Conservation (phyloP, 2,888 invertebrate species). For the Peribatodes rhomboidaria region DNA sequence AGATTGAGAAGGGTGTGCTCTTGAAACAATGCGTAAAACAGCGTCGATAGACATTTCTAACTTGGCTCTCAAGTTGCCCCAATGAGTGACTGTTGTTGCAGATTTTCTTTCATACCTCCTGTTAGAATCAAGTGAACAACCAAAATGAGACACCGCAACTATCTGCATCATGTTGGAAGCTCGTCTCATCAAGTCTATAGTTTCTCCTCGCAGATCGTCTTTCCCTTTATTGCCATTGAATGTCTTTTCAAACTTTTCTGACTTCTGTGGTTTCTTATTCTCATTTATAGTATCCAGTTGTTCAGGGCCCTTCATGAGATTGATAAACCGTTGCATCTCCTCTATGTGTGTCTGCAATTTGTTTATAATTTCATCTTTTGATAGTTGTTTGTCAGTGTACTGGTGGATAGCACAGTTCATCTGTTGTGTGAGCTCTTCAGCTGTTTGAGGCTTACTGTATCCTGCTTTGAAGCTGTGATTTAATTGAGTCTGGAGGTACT, state of each 20-base stretch:
- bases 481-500: conserved; percentile 94
- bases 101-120: conserved; percentile 94
- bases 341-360: conserved; percentile 98
- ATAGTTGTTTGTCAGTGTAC: conserved; percentile 96
- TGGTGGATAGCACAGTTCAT: conserved; percentile 96
- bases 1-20: conserved; percentile 76
- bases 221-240: conserved; percentile 70
- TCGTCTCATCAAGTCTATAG: conserved; percentile 93
- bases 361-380: conserved; percentile 97
- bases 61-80: conserved; percentile 97
- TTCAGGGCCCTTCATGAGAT: conserved; percentile 94
- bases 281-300: conserved; percentile 76
- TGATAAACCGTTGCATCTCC: conserved; percentile 98
- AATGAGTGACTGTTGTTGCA: conserved; percentile 95
- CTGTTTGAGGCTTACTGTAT: conserved; percentile 89
- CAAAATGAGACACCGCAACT: conserved; percentile 96
- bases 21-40: conserved; percentile 87
- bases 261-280: conserved; percentile 62
- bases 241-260: conserved; percentile 75
- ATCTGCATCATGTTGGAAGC: conserved; percentile 96
- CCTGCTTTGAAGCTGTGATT: conserved; percentile 95
- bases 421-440: conserved; percentile 94
- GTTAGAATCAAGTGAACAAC: conserved; percentile 91
- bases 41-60: conserved; percentile 95
- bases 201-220: conserved; percentile 85